Percentiles rank a stretch among this genome's conserved stretches.
These are phyloP conservation scores for Sinocyclocheilus grahami DNA, from an alignment of 2,113 vertebrate species.

Conservation along the genomic window DNA sequence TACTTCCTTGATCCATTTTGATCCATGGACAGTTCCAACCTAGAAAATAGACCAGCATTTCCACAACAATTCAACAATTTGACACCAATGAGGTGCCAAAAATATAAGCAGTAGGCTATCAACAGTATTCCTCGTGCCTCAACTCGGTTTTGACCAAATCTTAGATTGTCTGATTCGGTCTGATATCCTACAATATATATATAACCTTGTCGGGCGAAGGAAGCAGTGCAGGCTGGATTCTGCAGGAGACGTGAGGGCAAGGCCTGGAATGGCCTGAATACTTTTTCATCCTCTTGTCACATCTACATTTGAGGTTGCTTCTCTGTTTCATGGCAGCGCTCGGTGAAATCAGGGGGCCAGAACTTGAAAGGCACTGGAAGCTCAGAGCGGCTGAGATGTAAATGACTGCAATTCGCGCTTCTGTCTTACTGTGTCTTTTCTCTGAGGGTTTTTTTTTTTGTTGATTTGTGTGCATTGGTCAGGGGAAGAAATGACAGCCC, in stretches of 20 bases:
- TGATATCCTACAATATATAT: no score
- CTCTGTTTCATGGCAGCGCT: slow-evolving; percentile 56
- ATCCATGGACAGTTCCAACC: neutral
- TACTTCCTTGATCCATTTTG: neutral
- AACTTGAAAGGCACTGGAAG: slow-evolving; percentile 65
- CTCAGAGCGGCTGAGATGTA: slow-evolving; percentile 68
- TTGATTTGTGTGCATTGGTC: slow-evolving; percentile 40
- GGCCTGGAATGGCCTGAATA: neutral
- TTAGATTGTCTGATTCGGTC: no score
- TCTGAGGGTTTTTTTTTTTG: slow-evolving; percentile 45
- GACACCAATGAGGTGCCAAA: neutral
- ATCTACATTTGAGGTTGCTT: slow-evolving; percentile 57
- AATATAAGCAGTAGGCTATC: neutral
- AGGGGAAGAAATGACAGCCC: neutral
- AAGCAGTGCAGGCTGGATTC: neutral
- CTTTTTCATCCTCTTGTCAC: neutral
- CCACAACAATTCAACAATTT: neutral
- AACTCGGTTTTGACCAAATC: no score
- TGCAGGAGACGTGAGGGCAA: neutral
- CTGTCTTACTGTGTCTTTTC: slow-evolving; percentile 43
- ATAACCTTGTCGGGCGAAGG: neutral
- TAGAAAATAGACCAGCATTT: neutral
- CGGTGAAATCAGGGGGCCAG: no score
- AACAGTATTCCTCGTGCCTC: no score
- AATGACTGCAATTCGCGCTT: slow-evolving; percentile 66